Evolutionary conservation across 2,113 vertebrate species (phyloP).

Genomic region (Bos indicus): DNA sequence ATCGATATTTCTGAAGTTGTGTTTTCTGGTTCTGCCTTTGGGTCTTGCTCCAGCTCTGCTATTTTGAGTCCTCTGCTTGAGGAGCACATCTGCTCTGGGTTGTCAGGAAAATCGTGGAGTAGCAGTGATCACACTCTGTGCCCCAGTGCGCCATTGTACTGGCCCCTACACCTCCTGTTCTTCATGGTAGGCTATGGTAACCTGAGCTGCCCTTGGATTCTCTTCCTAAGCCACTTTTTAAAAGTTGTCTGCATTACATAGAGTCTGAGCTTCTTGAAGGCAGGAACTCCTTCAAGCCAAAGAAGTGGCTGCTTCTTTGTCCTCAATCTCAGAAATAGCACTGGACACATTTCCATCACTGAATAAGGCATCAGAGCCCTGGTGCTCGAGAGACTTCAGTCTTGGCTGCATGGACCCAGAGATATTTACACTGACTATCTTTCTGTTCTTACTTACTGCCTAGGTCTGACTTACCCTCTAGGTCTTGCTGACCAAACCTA

Average conservation of each 20-base stretch:
- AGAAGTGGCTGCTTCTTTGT: neutral
- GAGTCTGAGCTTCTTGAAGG: neutral
- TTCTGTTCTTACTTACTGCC: neutral
- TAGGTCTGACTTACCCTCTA: neutral
- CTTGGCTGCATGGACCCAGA: neutral
- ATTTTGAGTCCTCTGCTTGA: neutral
- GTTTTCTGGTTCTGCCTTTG: neutral
- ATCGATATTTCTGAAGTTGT: neutral
- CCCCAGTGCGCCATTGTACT: neutral
- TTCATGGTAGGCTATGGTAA: accelerated
- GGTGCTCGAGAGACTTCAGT: neutral
- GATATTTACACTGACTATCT: neutral
- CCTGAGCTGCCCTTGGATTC: neutral
- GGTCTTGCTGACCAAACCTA: neutral
- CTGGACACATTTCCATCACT: neutral
- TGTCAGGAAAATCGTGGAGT: neutral
- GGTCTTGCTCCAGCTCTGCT: neutral
- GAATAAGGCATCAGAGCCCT: neutral
- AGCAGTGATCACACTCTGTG: neutral
- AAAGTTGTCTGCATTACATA: neutral
- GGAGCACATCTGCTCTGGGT: neutral
- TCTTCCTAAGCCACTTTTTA: neutral
- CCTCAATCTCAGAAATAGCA: neutral
- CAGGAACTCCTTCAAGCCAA: neutral
- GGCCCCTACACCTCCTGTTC: accelerated